A percentile compares a stretch with the other conserved stretches of the same genome.
phyloP scores from a whole-genome alignment of 2,113 vertebrate genomes.

The Fulica atra region DNA sequence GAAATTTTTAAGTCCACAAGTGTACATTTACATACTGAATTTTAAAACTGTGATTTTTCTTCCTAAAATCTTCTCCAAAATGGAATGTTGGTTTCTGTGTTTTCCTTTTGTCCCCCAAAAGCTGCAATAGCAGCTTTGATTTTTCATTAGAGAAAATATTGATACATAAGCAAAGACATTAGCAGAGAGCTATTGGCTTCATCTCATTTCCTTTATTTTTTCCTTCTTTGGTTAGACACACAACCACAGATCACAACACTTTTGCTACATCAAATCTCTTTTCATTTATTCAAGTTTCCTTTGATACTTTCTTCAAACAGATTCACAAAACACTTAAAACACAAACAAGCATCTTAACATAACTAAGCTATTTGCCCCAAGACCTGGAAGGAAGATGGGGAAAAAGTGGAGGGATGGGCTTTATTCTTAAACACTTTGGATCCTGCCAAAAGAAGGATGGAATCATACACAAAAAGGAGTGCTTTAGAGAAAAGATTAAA shows the following conservation, averaged over 20 bases:
- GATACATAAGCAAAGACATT: slow-evolving; percentile 61
- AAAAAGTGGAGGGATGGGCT: neutral
- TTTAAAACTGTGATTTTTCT: neutral
- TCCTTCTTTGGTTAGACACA: slow-evolving; percentile 32
- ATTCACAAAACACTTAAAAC: slow-evolving; percentile 59
- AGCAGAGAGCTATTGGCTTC: slow-evolving; percentile 64
- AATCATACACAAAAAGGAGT: neutral
- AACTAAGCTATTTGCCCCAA: neutral
- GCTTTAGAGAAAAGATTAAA: slow-evolving; percentile 14
- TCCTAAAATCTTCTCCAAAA: neutral
- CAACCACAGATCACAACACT: slow-evolving; percentile 31
- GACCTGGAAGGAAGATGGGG: neutral
- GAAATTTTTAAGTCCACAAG: neutral
- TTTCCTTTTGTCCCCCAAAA: neutral
- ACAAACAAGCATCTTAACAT: slow-evolving; percentile 40
- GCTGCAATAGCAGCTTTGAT: slow-evolving; percentile 36
- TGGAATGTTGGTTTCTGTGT: neutral
- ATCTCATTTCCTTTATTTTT: slow-evolving; percentile 33
- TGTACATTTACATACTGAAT: neutral
- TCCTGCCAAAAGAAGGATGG: neutral
- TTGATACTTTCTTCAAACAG: slow-evolving; percentile 53
- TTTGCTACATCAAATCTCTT: neutral
- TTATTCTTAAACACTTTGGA: neutral
- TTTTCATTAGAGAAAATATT: slow-evolving; percentile 58
- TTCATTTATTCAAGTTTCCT: slow-evolving; percentile 6